These are phyloP conservation scores for Ibidorhyncha struthersii DNA, from an alignment of 2,113 vertebrate genomes.

Conservation along the genomic window DNA sequence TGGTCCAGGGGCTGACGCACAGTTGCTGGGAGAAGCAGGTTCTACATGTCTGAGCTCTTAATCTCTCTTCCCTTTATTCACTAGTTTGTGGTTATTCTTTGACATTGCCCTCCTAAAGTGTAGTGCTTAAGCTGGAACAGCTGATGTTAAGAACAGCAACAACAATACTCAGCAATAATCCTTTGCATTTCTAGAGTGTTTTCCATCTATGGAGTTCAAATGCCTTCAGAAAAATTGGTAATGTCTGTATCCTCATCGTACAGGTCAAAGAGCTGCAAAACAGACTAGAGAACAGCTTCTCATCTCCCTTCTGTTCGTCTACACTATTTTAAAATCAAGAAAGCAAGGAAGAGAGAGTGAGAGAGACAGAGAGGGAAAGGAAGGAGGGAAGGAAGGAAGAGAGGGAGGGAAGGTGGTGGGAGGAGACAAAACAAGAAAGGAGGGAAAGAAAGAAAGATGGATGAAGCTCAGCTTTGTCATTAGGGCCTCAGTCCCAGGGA, in stretches of 20 bases:
- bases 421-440: neutral
- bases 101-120: neutral
- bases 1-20: neutral
- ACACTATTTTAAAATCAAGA: neutral
- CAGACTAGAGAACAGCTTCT: neutral
- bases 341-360: neutral
- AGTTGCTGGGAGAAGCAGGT: neutral
- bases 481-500: neutral
- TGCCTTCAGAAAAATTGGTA: neutral
- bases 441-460: neutral
- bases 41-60: neutral
- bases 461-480: neutral
- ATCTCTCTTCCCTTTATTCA: neutral
- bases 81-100: neutral
- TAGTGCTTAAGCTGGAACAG: neutral
- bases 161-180: conserved; percentile 12
- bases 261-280: neutral
- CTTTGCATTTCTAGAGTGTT: neutral
- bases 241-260: neutral
- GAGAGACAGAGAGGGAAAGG: too few relatives aligned
- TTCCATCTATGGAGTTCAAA: neutral
- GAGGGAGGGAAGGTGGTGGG: too few relatives aligned
- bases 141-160: neutral
- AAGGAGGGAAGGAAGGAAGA: neutral
- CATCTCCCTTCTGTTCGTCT: neutral